Conservation (phyloP, 2,113 vertebrate species). For the Chaetodon trifascialis region DNA sequence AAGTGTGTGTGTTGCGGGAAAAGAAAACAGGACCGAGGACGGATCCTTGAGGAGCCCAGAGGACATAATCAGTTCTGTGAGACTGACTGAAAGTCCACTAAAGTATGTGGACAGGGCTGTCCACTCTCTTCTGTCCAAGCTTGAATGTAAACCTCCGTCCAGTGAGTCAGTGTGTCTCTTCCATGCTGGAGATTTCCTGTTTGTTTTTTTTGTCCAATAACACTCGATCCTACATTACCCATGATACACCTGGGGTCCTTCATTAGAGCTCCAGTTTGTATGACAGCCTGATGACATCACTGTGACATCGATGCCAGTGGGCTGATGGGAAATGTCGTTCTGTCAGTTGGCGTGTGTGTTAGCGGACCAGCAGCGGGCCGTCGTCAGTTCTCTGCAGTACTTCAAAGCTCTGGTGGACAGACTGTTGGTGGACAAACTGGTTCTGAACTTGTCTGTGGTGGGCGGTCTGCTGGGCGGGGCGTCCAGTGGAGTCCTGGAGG, state of each 20-base stretch:
- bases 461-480: conserved; percentile 90
- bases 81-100: no score
- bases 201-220: neutral
- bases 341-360: conserved; percentile 87
- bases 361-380: conserved; percentile 91
- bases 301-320: neutral
- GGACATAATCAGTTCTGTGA: no score
- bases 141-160: no score
- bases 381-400: conserved; percentile 92
- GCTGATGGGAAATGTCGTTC: neutral
- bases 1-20: no score
- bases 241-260: neutral
- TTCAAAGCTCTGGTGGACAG: conserved; percentile 96
- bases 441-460: conserved; percentile 89
- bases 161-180: no score
- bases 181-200: no score
- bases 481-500: conserved; percentile 91
- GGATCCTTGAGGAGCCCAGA: no score
- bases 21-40: no score
- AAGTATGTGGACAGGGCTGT: no score
- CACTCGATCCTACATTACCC: neutral
- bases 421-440: conserved; percentile 92
- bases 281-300: neutral
- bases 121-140: no score
- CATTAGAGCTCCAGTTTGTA: neutral